Evolutionary conservation across 2,797 vertebrate species (phyloP).

Genomic region (Lithobates sylvaticus): DNA sequence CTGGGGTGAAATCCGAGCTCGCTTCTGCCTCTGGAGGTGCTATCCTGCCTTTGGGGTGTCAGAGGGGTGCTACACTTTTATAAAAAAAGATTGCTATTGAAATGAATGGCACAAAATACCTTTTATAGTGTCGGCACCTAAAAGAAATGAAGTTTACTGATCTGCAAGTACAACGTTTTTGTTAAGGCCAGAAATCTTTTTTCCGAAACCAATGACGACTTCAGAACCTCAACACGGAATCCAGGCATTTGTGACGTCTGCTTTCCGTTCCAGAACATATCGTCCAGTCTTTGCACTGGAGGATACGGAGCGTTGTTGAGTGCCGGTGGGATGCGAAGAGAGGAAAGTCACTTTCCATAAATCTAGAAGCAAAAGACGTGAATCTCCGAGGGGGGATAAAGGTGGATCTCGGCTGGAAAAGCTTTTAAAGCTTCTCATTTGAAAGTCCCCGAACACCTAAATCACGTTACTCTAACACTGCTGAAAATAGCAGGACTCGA

Average conservation of each 20-base stretch:
- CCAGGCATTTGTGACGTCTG: not conserved
- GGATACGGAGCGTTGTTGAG: not conserved
- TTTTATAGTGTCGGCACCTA: no score
- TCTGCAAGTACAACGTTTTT: no score
- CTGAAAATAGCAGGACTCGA: constrained; percentile 34
- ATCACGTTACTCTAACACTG: not conserved
- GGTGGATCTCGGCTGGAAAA: not conserved
- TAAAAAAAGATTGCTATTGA: no score
- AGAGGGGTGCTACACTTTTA: no score
- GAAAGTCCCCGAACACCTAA: not conserved
- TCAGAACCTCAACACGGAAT: no score
- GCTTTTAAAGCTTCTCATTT: constrained; percentile 15
- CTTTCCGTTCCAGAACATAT: not conserved
- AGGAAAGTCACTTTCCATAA: not conserved
- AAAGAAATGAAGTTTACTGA: no score
- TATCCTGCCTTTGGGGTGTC: no score
- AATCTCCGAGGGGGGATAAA: not conserved
- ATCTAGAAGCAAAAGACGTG: not conserved
- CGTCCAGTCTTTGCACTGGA: not conserved
- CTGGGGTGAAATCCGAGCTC: no score
- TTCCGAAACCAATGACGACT: no score
- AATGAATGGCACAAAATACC: no score
- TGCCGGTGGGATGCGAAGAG: not conserved
- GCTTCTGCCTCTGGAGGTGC: no score
- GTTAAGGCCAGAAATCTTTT: no score